Evolutionary conservation across 2,113 vertebrate genomes (phyloP).

Genomic region (Merops nubicus): DNA sequence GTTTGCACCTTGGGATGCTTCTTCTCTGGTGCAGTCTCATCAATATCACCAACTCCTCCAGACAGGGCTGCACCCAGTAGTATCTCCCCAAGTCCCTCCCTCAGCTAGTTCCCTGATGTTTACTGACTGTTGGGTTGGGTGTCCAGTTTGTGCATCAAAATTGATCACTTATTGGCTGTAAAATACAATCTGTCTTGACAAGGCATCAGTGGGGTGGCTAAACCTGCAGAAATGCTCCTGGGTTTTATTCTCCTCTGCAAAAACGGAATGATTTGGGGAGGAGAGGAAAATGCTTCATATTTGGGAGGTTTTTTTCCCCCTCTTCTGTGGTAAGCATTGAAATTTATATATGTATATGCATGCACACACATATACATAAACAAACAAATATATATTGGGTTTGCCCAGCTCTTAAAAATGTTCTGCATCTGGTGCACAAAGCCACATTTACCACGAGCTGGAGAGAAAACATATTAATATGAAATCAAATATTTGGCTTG

Average conservation of each 20-base stretch:
- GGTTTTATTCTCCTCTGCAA: not conserved
- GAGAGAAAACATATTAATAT: slow-evolving; percentile 61
- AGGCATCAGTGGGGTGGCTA: not conserved
- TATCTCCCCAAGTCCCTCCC: not conserved
- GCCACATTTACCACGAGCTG: slow-evolving; percentile 42
- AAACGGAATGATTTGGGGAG: not conserved
- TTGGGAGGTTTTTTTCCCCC: not conserved
- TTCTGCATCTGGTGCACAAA: slow-evolving; percentile 36
- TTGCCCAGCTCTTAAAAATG: slow-evolving; percentile 20
- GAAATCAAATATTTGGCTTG: slow-evolving; percentile 70
- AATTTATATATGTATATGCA: not conserved
- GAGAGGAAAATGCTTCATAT: not conserved
- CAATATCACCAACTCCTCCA: not conserved
- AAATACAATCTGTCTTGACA: not conserved
- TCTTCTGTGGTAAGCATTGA: not conserved
- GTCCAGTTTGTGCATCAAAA: not conserved
- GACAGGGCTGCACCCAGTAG: not conserved
- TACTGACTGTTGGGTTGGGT: not conserved
- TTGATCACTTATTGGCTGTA: not conserved
- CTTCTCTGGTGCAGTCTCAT: not conserved
- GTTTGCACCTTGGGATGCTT: not conserved
- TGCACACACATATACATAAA: not conserved
- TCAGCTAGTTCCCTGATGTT: not conserved
- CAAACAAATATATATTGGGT: not conserved
- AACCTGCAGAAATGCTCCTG: not conserved